phyloP scores from a whole-genome alignment of 2,888 invertebrate genomes.

The Tethea ocularis region DNA sequence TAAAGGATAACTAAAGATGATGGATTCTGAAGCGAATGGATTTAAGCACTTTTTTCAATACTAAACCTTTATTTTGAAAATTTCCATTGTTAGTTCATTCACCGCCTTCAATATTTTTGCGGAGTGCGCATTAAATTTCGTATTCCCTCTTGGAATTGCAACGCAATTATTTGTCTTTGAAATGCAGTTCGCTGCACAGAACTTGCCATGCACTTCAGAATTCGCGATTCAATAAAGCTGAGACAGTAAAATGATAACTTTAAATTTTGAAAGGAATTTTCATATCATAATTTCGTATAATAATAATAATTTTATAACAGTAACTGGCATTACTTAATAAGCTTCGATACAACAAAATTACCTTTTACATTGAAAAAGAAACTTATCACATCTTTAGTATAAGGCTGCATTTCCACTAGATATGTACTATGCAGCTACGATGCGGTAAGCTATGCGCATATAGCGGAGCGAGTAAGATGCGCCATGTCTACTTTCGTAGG shows the following conservation, averaged over 20 bases:
- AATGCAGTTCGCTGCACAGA: slow-evolving; percentile 57
- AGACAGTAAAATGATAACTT: slow-evolving; percentile 36
- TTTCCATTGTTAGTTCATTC: slow-evolving; percentile 42
- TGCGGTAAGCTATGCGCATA: too few relatives aligned
- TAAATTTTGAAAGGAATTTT: neutral
- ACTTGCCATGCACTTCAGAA: slow-evolving; percentile 52
- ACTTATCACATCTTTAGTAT: too few relatives aligned
- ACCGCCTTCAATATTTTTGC: slow-evolving; percentile 51
- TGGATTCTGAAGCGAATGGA: slow-evolving; percentile 16
- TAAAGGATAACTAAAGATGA: neutral
- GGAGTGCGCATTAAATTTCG: slow-evolving; percentile 56
- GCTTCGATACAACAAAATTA: too few relatives aligned
- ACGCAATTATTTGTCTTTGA: slow-evolving; percentile 68
- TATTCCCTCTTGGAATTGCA: slow-evolving; percentile 55
- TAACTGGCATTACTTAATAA: too few relatives aligned
- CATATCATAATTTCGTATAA: too few relatives aligned
- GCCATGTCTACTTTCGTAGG: too few relatives aligned
- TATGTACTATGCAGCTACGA: too few relatives aligned
- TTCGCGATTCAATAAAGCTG: slow-evolving; percentile 46
- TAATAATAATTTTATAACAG: too few relatives aligned
- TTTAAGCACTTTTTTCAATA: slow-evolving; percentile 17
- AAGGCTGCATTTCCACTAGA: too few relatives aligned
- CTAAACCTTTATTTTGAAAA: slow-evolving; percentile 32
- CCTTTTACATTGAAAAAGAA: too few relatives aligned
- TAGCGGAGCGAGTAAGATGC: too few relatives aligned